Evolutionary conservation across 1,140 invertebrate genomes (phyloP), one percentile per base, ranked within the genome.

Genomic region (Procambarus clarkii): DNA sequence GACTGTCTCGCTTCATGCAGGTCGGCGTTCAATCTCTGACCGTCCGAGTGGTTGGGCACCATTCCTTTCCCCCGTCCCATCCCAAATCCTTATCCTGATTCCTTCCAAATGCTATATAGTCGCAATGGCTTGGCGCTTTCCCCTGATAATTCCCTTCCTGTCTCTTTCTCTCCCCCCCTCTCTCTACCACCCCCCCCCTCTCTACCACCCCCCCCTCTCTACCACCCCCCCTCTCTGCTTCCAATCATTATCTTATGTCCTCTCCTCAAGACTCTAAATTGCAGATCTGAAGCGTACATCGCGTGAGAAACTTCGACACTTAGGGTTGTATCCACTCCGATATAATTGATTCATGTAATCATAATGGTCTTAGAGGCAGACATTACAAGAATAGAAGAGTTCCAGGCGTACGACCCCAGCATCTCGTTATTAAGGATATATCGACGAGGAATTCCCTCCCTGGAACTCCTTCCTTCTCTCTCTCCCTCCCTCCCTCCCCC

Each of bases 321-420:
- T 74, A 5, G n/a, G 21, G n/a, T 24, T 74, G 69, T 74, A 8
- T 24, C 69, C 7, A 11, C 34, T 34, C 69, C 69, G n/a, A 74
- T 74, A 74, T 74, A 74, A 74, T 74, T 74, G 69, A 74, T 74
- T 74, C 69, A 74, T 74, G 69, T 34, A 74, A 74, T 74, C 69
- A 74, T 74, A 74, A 74, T 34, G 69, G 24, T 3, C n/a, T 74
- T 74, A 74, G 69, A 74, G 50, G 34, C 24, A 34, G 2, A 4
- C n/a, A 34, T 74, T 74, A 74, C 69, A 74, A 3, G 69, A 21
- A 34, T 34, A 74, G 24, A 74, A 34, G 11, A 13, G 13, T 8
- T 18, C 13, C 2, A 1, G 69, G 69, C 1, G 69, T 24, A 5
- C 69, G n/a, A 24, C 24, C 5, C 50, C 50, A 54, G 50, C 13